Evolutionary conservation across 2,113 vertebrate genomes (phyloP).

Genomic region (Atractosteus spatula): DNA sequence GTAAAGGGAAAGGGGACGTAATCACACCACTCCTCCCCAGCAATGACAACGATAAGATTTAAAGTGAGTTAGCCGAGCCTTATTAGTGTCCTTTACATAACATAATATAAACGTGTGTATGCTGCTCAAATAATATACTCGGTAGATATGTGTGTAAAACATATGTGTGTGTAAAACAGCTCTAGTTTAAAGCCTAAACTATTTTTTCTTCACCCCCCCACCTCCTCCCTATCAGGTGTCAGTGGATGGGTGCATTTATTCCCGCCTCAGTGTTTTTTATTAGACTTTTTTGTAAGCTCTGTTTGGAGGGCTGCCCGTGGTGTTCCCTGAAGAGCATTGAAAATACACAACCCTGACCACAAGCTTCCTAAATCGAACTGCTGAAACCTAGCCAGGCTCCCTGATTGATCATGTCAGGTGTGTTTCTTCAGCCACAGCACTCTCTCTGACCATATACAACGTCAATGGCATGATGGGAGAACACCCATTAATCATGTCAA

Average conservation of each 20-base stretch:
- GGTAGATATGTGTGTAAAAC: no score
- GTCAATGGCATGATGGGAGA: not conserved
- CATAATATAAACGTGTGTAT: no score
- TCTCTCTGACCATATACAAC: not conserved
- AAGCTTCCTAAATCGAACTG: not conserved
- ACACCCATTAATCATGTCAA: not conserved
- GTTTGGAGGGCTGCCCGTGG: not conserved
- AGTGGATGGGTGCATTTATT: not conserved
- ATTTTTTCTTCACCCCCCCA: no score
- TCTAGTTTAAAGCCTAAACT: no score
- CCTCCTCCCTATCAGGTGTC: not conserved
- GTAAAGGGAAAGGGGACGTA: no score
- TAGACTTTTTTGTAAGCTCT: not conserved
- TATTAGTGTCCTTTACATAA: no score
- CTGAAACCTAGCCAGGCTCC: not conserved
- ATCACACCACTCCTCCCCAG: no score
- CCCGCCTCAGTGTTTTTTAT: not conserved
- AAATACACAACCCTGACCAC: not conserved
- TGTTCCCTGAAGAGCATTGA: not conserved
- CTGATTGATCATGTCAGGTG: slow-evolving; percentile 3
- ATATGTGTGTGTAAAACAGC: no score
- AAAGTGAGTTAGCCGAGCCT: no score
- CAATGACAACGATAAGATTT: no score
- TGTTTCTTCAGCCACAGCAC: not conserved
- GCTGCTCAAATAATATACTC: no score